Percentiles rank a stretch among this genome's conserved stretches.
Evolutionary conservation across 1,140 invertebrate genomes (phyloP).

Genomic region (Eurytemora carolleeae): DNA sequence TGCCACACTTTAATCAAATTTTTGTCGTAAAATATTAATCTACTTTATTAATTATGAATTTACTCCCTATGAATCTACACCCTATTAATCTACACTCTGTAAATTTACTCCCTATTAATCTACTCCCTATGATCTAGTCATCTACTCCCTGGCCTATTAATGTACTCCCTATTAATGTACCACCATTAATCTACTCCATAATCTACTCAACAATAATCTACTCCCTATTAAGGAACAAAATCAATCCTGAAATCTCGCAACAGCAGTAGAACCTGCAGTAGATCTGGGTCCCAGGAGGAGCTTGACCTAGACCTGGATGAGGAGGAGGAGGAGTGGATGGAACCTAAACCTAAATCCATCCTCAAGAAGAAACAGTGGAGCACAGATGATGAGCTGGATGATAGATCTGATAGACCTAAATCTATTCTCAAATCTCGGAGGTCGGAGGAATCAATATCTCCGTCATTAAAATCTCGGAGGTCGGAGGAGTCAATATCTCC

Average conservation of each 20-base stretch:
- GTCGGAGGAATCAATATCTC: neutral
- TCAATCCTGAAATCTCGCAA: neutral
- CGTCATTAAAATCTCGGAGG: neutral
- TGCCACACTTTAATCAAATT: too few species aligned
- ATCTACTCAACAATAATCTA: too few species aligned
- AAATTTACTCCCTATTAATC: too few species aligned
- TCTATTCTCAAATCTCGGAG: neutral
- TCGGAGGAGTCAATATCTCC: neutral
- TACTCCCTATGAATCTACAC: too few species aligned
- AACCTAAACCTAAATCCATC: neutral
- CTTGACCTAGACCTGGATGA: neutral
- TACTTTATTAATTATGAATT: too few species aligned
- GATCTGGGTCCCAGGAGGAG: neutral
- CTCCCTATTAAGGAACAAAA: neutral
- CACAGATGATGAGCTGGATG: neutral
- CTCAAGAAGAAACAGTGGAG: neutral
- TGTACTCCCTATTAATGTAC: too few species aligned
- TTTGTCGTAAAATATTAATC: too few species aligned
- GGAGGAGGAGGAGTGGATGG: neutral
- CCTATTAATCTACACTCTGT: too few species aligned
- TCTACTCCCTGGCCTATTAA: too few species aligned
- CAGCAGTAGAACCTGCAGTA: neutral
- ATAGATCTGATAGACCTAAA: neutral
- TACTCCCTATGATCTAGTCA: too few species aligned
- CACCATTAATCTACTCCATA: too few species aligned